Conservation (phyloP, 2,797 vertebrate species). For the Pelochelys cantorii region DNA sequence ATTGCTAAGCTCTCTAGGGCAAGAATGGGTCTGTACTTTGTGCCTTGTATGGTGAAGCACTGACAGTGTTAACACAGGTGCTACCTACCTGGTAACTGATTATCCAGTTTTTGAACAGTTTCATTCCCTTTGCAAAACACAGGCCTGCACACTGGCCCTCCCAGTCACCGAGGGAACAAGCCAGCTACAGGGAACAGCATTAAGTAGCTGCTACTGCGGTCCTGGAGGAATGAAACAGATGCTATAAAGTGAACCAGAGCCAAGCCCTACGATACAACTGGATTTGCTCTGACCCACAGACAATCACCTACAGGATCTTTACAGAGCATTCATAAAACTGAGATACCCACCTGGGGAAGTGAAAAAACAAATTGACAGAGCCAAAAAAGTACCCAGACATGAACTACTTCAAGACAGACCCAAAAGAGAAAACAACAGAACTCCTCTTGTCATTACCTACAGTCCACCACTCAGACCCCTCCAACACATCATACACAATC, state of each 20-base stretch:
- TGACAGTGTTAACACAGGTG: not conserved
- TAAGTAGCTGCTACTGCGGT: not conserved
- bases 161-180: not conserved
- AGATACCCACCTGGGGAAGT: too few relatives aligned
- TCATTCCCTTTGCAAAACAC: not conserved
- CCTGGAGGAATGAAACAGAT: not conserved
- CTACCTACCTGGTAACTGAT: not conserved
- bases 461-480: too few relatives aligned
- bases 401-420: too few relatives aligned
- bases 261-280: too few relatives aligned
- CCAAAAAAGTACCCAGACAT: too few relatives aligned
- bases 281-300: too few relatives aligned
- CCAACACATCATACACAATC: too few relatives aligned
- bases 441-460: too few relatives aligned
- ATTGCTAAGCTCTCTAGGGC: not conserved
- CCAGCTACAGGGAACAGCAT: not conserved
- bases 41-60: not conserved
- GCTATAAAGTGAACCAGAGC: not conserved
- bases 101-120: not conserved
- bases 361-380: too few relatives aligned
- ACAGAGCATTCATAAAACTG: too few relatives aligned
- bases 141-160: not conserved
- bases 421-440: too few relatives aligned
- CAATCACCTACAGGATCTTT: too few relatives aligned
- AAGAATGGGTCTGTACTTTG: not conserved